Evolutionary conservation across 2,797 vertebrate species (phyloP).

Genomic region (Esox lucius): DNA sequence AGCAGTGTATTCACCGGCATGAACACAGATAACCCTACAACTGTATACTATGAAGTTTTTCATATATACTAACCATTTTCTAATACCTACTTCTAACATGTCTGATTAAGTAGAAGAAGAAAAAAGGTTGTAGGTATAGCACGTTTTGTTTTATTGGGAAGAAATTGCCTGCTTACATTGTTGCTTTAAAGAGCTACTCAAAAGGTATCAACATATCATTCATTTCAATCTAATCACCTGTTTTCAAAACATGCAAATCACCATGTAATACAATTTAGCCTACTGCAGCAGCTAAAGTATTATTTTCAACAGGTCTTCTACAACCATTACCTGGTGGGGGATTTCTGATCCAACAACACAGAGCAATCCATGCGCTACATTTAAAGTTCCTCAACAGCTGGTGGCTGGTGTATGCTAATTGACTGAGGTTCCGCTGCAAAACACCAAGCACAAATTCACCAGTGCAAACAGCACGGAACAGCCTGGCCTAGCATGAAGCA

Average conservation of each 20-base stretch:
- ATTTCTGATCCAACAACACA: slow-evolving; percentile 34
- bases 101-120: not conserved
- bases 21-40: not conserved
- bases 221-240: not conserved
- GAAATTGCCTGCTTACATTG: not conserved
- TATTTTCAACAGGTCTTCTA: not conserved
- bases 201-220: not conserved
- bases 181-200: not conserved
- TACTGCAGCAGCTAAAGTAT: not conserved
- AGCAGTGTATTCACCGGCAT: not conserved
- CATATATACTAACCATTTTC: not conserved
- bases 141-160: not conserved
- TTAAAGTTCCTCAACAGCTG: slow-evolving; percentile 57
- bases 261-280: not conserved
- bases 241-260: slow-evolving; percentile 12
- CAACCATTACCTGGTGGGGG: slow-evolving; percentile 25
- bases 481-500: slow-evolving; percentile 54
- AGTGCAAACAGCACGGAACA: slow-evolving; percentile 7
- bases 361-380: slow-evolving; percentile 46
- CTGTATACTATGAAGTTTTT: not conserved
- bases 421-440: slow-evolving; percentile 41
- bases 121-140: not conserved
- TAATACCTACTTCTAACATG: not conserved
- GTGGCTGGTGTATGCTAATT: slow-evolving; percentile 52
- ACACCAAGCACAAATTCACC: slow-evolving; percentile 38